A percentile compares a stretch with the other conserved stretches of the same genome.
Evolutionary conservation across 2,797 vertebrate genomes (phyloP).

Genomic region (Esox lucius): DNA sequence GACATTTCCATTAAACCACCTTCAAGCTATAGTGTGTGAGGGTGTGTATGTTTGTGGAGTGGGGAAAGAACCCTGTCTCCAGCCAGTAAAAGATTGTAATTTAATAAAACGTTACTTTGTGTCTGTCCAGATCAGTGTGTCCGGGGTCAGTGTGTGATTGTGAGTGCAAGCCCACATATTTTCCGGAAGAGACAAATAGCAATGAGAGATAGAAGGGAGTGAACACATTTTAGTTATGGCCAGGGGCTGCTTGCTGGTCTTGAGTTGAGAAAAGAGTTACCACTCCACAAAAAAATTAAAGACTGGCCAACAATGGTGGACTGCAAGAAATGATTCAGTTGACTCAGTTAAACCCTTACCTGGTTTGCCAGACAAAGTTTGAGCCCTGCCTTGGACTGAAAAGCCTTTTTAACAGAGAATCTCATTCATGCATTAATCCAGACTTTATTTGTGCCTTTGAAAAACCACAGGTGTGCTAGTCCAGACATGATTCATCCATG

Average conservation of each 20-base stretch:
- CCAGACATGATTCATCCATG: neutral
- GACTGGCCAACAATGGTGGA: conserved; percentile 5
- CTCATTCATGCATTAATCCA: neutral
- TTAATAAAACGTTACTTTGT: neutral
- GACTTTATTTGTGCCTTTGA: neutral
- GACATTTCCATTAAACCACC: neutral
- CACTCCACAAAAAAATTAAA: neutral
- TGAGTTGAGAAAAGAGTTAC: neutral
- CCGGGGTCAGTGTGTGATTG: neutral
- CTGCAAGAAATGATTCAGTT: neutral
- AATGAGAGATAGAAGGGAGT: conserved; percentile 19
- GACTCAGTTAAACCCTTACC: neutral
- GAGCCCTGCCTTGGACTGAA: neutral
- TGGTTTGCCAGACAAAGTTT: neutral
- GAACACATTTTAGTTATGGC: neutral
- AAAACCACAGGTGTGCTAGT: neutral
- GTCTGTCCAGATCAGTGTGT: neutral
- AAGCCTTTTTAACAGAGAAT: neutral
- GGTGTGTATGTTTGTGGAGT: neutral
- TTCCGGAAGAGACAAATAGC: neutral
- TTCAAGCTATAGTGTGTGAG: neutral
- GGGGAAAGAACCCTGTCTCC: neutral
- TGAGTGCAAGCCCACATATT: neutral
- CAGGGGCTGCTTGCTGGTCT: conserved; percentile 4
- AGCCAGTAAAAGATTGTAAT: neutral